These are phyloP conservation scores for Bombus huntii DNA, from an alignment of 1,140 invertebrate species.

Conservation along the genomic window DNA sequence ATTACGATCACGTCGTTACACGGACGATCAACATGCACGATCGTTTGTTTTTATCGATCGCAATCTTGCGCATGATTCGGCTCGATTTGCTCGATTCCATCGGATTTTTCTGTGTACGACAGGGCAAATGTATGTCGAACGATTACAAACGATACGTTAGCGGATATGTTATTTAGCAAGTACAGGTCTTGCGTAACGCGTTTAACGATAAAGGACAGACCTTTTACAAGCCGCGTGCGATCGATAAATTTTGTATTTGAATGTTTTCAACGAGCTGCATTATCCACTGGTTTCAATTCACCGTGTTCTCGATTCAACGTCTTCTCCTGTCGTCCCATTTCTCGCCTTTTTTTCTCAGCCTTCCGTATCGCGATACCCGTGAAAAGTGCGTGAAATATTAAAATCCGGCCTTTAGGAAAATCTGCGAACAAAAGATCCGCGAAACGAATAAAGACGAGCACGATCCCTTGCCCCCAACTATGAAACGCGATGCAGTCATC, in stretches of 20 bases:
- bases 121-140: too few species aligned
- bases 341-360: neutral
- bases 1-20: too few species aligned
- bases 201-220: neutral
- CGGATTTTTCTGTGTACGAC: too few species aligned
- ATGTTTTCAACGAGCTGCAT: conserved; percentile 12
- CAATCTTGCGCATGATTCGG: too few species aligned
- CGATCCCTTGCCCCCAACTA: neutral
- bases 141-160: too few species aligned
- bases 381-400: conserved; percentile 52
- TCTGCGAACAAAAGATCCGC: neutral
- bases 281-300: neutral
- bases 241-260: conserved; percentile 29
- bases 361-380: conserved; percentile 2
- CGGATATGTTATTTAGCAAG: too few species aligned
- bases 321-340: conserved; percentile 46
- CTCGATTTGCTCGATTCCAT: too few species aligned
- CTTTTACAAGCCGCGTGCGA: neutral
- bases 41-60: too few species aligned
- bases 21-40: too few species aligned
- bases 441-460: neutral
- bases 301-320: conserved; percentile 22
- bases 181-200: too few species aligned
- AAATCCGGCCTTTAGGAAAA: neutral
- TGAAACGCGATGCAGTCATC: rapidly evolving